phyloP scores from a whole-genome alignment of 2,113 vertebrate species.

The Varanus salvator region DNA sequence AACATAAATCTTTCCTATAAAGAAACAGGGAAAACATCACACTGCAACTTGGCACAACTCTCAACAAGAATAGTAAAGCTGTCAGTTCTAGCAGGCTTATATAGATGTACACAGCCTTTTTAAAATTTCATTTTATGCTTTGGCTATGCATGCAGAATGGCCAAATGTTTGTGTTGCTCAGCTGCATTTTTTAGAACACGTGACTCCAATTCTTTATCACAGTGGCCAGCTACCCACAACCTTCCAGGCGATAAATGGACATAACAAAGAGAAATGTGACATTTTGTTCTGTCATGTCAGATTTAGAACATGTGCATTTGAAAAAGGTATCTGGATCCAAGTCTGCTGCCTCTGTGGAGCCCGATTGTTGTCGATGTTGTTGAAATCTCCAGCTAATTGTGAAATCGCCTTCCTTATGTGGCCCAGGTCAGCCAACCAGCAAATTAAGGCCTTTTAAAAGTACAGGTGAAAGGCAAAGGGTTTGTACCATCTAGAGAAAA shows the following conservation, averaged over 20 bases:
- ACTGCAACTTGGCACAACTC: not conserved
- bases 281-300: not conserved
- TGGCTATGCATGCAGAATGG: not conserved
- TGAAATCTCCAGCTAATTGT: not conserved
- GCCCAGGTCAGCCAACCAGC: not conserved
- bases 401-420: not conserved
- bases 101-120: not conserved
- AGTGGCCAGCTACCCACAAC: too few relatives aligned
- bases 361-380: not conserved
- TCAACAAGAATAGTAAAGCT: not conserved
- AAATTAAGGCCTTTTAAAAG: not conserved
- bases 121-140: conserved; percentile 1
- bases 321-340: not conserved
- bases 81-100: not conserved
- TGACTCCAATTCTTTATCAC: not conserved
- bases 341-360: not conserved
- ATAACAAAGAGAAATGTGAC: not conserved
- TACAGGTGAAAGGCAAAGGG: not conserved
- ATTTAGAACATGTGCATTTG: not conserved
- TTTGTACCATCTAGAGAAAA: not conserved
- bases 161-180: not conserved
- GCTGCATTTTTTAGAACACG: not conserved
- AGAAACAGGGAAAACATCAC: conserved; percentile 7
- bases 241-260: not conserved
- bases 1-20: conserved; percentile 40